phyloP scores from a whole-genome alignment of 2,113 vertebrate genomes.

The Channa argus region DNA sequence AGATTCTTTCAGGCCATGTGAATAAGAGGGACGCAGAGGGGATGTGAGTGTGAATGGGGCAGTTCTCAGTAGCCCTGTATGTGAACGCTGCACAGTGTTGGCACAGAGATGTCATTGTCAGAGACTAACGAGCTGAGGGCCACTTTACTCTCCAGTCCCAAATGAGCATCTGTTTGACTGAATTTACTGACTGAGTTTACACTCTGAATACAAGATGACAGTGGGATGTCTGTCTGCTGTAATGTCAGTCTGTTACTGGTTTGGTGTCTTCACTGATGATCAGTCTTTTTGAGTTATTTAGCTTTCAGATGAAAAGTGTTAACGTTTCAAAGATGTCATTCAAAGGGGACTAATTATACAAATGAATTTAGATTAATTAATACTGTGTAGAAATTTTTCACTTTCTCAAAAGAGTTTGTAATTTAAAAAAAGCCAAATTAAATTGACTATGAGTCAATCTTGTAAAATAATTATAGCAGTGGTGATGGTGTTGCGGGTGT shows the following conservation, averaged over 20 bases:
- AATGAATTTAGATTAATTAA: too few relatives aligned
- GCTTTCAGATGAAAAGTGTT: background rate
- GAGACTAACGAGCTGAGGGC: conserved; percentile 71
- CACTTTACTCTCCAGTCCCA: conserved; percentile 55
- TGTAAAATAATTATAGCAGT: too few relatives aligned
- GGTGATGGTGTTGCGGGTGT: too few relatives aligned
- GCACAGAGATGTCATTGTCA: conserved; percentile 81
- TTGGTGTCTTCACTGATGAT: background rate
- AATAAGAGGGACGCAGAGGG: conserved; percentile 59
- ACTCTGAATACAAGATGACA: conserved; percentile 34
- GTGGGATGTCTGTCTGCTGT: conserved; percentile 34
- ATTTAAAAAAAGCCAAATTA: too few relatives aligned
- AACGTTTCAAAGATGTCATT: background rate
- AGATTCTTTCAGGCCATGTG: conserved; percentile 67
- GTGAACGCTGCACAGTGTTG: conserved; percentile 61
- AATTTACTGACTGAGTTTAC: conserved; percentile 35
- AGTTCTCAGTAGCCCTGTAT: conserved; percentile 70
- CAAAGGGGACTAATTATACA: too few relatives aligned
- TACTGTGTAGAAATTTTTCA: too few relatives aligned
- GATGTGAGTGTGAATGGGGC: conserved; percentile 69
- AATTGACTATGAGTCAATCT: too few relatives aligned
- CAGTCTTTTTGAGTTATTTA: background rate
- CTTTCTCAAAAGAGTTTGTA: too few relatives aligned
- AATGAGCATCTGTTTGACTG: conserved; percentile 64
- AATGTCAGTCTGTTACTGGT: background rate